Evolutionary conservation across 2,797 vertebrate species (phyloP).

Genomic region (Oryzias dopingdopingensis): DNA sequence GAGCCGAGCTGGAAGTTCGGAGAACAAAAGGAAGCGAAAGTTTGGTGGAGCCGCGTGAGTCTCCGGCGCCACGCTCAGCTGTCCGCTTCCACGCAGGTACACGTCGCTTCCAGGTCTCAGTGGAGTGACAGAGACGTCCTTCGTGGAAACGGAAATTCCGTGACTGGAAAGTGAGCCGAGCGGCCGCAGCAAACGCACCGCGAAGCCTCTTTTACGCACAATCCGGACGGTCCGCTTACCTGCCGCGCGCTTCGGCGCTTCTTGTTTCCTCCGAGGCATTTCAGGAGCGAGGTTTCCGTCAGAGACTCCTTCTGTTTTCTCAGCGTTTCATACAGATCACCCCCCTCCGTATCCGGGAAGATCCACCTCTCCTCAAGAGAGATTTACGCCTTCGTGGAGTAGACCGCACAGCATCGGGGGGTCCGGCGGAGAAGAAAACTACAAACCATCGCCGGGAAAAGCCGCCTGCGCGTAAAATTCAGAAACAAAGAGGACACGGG

Average conservation of each 20-base stretch:
- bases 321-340: constrained; percentile 49
- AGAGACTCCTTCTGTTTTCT: constrained; percentile 55
- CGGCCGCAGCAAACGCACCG: constrained; percentile 32
- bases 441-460: constrained; percentile 65
- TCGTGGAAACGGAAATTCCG: constrained; percentile 68
- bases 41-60: constrained; percentile 44
- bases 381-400: constrained; percentile 78
- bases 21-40: constrained; percentile 60
- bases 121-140: constrained; percentile 33
- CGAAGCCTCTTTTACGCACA: constrained; percentile 23
- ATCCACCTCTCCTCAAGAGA: constrained; percentile 79
- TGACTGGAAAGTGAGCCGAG: constrained; percentile 53
- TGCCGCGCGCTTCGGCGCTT: constrained; percentile 95
- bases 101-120: constrained; percentile 18
- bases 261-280: constrained; percentile 98
- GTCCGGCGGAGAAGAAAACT: constrained; percentile 72
- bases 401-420: constrained; percentile 76
- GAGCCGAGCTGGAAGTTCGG: constrained; percentile 23
- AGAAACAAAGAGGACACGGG: constrained; percentile 23
- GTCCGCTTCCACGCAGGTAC: constrained; percentile 8
- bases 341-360: constrained; percentile 81
- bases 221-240: constrained; percentile 76
- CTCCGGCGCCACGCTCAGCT: constrained; percentile 9
- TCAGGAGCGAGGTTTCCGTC: constrained; percentile 62
- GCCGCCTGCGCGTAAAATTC: constrained; percentile 42